A percentile compares a stretch with the other conserved stretches of the same genome.
phyloP scores from a whole-genome alignment of 2,888 invertebrate genomes.

The Tolmerus cingulatus region DNA sequence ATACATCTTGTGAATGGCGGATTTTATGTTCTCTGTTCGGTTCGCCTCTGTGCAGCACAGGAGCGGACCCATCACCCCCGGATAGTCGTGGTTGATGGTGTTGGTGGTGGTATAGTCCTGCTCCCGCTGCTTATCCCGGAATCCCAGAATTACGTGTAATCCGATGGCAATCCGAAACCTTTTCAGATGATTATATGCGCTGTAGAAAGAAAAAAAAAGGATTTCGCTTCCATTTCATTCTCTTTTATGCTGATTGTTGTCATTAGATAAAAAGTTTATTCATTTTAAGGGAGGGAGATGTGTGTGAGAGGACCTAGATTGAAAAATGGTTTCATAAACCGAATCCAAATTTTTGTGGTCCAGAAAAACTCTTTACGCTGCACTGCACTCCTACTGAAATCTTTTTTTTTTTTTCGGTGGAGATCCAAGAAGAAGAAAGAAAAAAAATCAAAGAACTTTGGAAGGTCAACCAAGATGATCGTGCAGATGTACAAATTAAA shows the following conservation, averaged over 20 bases:
- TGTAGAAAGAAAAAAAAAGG: slow-evolving; percentile 24
- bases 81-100: background rate
- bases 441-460: background rate
- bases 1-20: slow-evolving; percentile 29
- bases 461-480: background rate
- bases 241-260: slow-evolving; percentile 40
- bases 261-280: slow-evolving; percentile 23
- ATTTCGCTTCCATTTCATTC: slow-evolving; percentile 38
- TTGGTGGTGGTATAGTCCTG: background rate
- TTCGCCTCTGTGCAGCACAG: background rate
- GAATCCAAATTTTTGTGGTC: background rate
- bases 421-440: background rate
- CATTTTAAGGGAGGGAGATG: background rate
- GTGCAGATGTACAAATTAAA: background rate
- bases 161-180: slow-evolving; percentile 44
- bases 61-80: background rate
- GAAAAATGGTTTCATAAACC: background rate
- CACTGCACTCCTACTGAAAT: background rate
- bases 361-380: background rate
- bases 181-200: slow-evolving; percentile 43
- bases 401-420: background rate
- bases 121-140: background rate
- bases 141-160: slow-evolving; percentile 40
- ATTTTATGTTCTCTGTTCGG: slow-evolving; percentile 4
- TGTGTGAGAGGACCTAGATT: background rate